phyloP scores from a whole-genome alignment of 2,888 invertebrate species.

The Galeruca laticollis region DNA sequence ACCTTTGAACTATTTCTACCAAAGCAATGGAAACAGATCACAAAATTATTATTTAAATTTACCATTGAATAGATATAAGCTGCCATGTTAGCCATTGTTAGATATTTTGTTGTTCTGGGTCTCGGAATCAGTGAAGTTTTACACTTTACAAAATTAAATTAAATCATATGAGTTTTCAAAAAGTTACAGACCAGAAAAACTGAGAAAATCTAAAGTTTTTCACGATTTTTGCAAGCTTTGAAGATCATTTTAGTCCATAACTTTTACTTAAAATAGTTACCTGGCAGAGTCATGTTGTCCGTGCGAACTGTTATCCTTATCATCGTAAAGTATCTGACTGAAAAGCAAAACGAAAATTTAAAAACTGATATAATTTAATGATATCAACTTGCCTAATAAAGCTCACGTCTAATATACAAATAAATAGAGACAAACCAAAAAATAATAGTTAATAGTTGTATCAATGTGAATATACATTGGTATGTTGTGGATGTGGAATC shows the following conservation, averaged over 20 bases:
- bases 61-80: too few relatives aligned
- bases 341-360: constrained; percentile 55
- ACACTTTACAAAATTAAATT: too few relatives aligned
- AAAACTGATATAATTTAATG: constrained; percentile 20
- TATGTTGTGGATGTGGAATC: constrained; percentile 44
- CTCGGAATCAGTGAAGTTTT: too few relatives aligned
- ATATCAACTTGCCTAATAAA: constrained; percentile 34
- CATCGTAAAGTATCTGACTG: constrained; percentile 79
- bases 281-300: constrained; percentile 70
- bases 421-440: constrained; percentile 38
- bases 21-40: too few relatives aligned
- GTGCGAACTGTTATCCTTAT: constrained; percentile 70
- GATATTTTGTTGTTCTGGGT: too few relatives aligned
- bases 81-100: too few relatives aligned
- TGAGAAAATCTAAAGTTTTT: too few relatives aligned
- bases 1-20: too few relatives aligned
- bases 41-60: too few relatives aligned
- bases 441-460: constrained; percentile 20
- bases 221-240: neutral
- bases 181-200: too few relatives aligned
- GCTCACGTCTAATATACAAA: constrained; percentile 45
- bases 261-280: constrained; percentile 64
- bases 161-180: too few relatives aligned
- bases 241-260: neutral
- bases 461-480: constrained; percentile 35